Conservation (phyloP, 2,797 vertebrate species). For the Diceros bicornis region DNA sequence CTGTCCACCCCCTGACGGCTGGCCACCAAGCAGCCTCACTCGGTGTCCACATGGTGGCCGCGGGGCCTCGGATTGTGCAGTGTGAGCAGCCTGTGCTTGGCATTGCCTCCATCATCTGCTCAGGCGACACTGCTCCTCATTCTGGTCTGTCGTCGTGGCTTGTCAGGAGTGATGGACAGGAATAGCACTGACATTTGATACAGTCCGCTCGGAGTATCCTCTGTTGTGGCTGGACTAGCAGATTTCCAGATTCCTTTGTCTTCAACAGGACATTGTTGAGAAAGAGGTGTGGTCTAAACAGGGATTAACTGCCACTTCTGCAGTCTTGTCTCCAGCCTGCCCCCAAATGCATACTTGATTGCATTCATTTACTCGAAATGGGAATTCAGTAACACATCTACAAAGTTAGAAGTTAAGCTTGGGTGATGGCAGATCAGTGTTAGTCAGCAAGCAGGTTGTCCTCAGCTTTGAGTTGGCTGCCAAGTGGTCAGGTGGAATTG, state of each 20-base stretch:
- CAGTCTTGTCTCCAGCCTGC: background rate
- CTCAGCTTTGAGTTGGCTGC: background rate
- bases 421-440: background rate
- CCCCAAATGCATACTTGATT: background rate
- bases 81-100: rapidly evolving
- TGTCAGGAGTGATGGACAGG: background rate
- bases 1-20: background rate
- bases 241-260: background rate
- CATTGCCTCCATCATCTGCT: background rate
- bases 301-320: background rate
- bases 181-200: background rate
- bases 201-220: rapidly evolving
- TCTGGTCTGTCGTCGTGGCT: background rate
- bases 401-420: background rate
- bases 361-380: background rate
- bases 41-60: background rate
- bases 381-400: background rate
- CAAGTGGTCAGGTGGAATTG: background rate
- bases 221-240: background rate
- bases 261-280: background rate
- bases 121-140: background rate
- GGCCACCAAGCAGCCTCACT: background rate
- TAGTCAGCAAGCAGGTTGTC: background rate
- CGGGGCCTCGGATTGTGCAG: background rate
- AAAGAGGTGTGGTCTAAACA: background rate